Conservation (phyloP, 2,888 invertebrate species). For the Pardosa pseudoannulata region DNA sequence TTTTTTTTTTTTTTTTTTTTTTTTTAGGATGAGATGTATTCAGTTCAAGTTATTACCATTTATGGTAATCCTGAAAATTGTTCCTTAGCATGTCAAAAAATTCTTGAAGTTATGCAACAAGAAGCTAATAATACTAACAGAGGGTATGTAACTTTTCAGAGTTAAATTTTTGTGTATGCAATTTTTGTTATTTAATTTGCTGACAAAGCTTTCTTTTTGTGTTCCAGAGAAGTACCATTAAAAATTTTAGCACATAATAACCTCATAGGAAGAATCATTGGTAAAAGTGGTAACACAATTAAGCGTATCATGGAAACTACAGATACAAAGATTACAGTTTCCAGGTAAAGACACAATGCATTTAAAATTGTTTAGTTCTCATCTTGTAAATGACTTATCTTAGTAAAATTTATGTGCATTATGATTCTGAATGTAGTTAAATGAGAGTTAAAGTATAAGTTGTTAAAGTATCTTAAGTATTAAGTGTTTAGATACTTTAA, state of each 20-base stretch:
- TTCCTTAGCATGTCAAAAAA: constrained; percentile 97
- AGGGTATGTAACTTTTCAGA: constrained; percentile 42
- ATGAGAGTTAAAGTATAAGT: no score
- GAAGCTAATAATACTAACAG: constrained; percentile 89
- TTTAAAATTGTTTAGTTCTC: no score
- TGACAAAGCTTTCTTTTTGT: background rate
- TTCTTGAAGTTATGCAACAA: constrained; percentile 97
- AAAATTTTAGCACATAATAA: constrained; percentile 98
- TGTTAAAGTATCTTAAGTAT: no score
- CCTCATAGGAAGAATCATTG: constrained; percentile 97
- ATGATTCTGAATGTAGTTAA: no score
- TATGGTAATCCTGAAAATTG: constrained; percentile 98
- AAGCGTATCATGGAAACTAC: constrained; percentile 98
- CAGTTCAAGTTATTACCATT: constrained; percentile 90
- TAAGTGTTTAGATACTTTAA: no score
- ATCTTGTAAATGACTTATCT: no score
- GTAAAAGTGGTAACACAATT: constrained; percentile 97
- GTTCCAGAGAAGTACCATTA: constrained; percentile 83
- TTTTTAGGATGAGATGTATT: constrained; percentile 69
- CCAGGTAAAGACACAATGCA: constrained; percentile 80
- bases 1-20: background rate
- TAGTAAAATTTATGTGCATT: no score
- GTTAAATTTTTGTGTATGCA: background rate
- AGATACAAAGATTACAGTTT: constrained; percentile 96
- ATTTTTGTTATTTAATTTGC: background rate